A percentile compares a stretch with the other conserved stretches of the same genome.
phyloP scores from a whole-genome alignment of 2,888 invertebrate species.

The Dynastes tityus region DNA sequence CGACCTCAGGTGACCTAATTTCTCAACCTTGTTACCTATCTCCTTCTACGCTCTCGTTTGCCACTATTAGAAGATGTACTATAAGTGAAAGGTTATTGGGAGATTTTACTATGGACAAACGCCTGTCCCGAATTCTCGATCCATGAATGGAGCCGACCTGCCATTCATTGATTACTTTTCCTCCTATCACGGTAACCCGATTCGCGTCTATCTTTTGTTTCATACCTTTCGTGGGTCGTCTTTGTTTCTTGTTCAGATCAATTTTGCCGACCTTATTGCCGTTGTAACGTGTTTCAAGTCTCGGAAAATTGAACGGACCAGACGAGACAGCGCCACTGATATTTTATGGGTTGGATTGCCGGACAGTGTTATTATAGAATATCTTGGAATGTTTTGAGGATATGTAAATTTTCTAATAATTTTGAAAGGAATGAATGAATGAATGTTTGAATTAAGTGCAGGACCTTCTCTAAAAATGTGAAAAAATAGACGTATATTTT shows the following conservation, averaged over 20 bases:
- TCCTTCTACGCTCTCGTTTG: not conserved
- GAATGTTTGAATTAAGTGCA: no score
- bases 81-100: slow-evolving; percentile 59
- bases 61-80: no score
- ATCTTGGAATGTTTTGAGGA: no score
- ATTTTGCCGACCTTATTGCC: slow-evolving; percentile 5
- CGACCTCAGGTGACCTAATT: slow-evolving; percentile 2
- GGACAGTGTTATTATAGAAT: no score
- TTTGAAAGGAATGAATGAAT: no score
- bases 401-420: no score
- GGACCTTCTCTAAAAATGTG: no score
- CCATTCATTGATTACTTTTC: slow-evolving; percentile 46
- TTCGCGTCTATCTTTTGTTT: not conserved
- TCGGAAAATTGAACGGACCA: not conserved
- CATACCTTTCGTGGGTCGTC: not conserved
- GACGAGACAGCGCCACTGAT: not conserved
- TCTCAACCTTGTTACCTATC: not conserved
- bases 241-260: not conserved
- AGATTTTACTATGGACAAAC: slow-evolving; percentile 56
- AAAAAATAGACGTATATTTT: no score
- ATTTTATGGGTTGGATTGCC: not conserved
- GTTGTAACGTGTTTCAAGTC: not conserved
- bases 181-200: not conserved
- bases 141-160: slow-evolving; percentile 50
- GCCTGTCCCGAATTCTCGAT: slow-evolving; percentile 6